A percentile compares a stretch with the other conserved stretches of the same genome.
phyloP scores from a whole-genome alignment of 37 sponge, comb jelly and placozoan species.

The Lycopodina hypogea region DNA sequence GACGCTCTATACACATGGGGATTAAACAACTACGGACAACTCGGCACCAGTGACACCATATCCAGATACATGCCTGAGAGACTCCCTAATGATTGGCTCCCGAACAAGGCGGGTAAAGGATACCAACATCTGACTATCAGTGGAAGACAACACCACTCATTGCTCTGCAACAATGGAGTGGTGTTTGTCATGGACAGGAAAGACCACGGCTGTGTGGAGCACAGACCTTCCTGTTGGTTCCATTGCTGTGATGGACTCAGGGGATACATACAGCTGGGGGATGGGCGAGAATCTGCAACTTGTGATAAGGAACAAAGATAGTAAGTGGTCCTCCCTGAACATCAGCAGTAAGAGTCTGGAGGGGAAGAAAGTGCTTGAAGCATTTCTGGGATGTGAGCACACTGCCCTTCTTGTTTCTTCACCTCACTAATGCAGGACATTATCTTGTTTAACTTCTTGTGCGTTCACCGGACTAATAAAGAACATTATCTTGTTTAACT shows the following conservation, averaged over 20 bases:
- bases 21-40: slow-evolving; percentile 96
- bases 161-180: slow-evolving; percentile 69
- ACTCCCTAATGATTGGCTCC: slow-evolving; percentile 38
- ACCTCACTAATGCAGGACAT: not conserved
- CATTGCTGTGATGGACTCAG: slow-evolving; percentile 57
- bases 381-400: slow-evolving; percentile 88
- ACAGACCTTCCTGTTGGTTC: slow-evolving; percentile 79
- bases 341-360: slow-evolving; percentile 81
- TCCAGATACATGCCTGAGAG: slow-evolving; percentile 52
- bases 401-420: slow-evolving; percentile 71
- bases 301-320: slow-evolving; percentile 70
- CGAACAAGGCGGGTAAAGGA: not conserved
- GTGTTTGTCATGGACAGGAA: slow-evolving; percentile 80
- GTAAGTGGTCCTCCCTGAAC: slow-evolving; percentile 51
- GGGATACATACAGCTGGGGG: slow-evolving; percentile 86
- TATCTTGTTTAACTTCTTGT: too few species aligned
- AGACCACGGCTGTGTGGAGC: slow-evolving; percentile 91
- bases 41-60: slow-evolving; percentile 62
- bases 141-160: slow-evolving; percentile 89
- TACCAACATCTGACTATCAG: slow-evolving; percentile 31
- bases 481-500: too few species aligned
- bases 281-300: slow-evolving; percentile 94
- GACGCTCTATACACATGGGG: slow-evolving; percentile 78
- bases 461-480: too few species aligned
- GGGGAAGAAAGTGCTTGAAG: slow-evolving; percentile 44